phyloP scores from a whole-genome alignment of 2,797 vertebrate species.

The Ctenopoma kingsleyae region DNA sequence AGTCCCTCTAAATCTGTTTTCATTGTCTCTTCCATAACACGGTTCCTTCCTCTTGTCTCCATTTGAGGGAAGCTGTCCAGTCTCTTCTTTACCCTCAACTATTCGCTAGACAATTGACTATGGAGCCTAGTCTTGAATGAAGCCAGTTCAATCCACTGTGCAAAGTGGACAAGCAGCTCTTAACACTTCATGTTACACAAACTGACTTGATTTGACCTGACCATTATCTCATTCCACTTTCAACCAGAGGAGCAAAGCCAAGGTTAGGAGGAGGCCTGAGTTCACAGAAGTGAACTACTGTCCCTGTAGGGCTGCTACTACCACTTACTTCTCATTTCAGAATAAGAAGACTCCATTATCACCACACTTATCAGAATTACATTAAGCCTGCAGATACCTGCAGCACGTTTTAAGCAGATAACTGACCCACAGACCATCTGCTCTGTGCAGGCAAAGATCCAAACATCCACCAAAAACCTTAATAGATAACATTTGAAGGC shows the following conservation, averaged over 20 bases:
- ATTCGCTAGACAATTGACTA: slow-evolving; percentile 33
- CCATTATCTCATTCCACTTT: slow-evolving; percentile 48
- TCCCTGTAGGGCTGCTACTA: slow-evolving; percentile 27
- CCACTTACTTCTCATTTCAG: slow-evolving; percentile 21
- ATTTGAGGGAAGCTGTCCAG: slow-evolving; percentile 44
- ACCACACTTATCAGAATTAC: slow-evolving; percentile 14
- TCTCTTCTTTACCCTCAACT: slow-evolving; percentile 33
- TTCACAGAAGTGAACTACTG: slow-evolving; percentile 22
- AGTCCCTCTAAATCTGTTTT: slow-evolving; percentile 28
- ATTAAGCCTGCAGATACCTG: slow-evolving; percentile 14
- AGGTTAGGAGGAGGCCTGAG: slow-evolving; percentile 51
- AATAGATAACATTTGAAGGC: neutral
- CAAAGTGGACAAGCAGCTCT: slow-evolving; percentile 6
- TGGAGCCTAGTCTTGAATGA: slow-evolving; percentile 27
- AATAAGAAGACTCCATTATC: slow-evolving; percentile 41
- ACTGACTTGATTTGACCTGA: slow-evolving; percentile 44
- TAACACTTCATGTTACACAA: slow-evolving; percentile 34
- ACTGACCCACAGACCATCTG: slow-evolving; percentile 17
- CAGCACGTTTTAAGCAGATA: slow-evolving; percentile 15
- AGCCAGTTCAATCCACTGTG: slow-evolving; percentile 39
- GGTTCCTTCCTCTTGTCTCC: slow-evolving; percentile 42
- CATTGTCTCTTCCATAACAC: slow-evolving; percentile 48
- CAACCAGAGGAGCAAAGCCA: slow-evolving; percentile 33
- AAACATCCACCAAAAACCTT: slow-evolving; percentile 10
- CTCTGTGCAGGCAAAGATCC: slow-evolving; percentile 27